phyloP scores from a whole-genome alignment of 2,797 vertebrate species.

The Argya squamiceps region DNA sequence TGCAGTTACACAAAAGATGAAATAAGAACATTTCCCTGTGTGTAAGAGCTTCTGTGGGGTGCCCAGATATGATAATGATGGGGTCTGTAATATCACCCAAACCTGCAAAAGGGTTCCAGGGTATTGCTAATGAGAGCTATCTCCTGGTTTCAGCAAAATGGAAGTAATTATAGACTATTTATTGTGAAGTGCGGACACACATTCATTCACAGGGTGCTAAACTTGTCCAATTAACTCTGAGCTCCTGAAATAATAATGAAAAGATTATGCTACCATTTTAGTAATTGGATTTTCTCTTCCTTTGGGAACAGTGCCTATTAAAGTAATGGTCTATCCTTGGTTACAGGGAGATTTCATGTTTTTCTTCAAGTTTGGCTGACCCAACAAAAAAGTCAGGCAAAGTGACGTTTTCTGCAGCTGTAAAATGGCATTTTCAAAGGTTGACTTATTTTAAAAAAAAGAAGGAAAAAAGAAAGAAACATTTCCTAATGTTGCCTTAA shows the following conservation, averaged over 20 bases:
- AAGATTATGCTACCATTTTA: background rate
- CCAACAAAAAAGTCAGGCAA: background rate
- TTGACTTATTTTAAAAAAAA: background rate
- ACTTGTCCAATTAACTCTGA: constrained; percentile 27
- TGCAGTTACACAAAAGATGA: background rate
- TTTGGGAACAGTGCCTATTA: background rate
- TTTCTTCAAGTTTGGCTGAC: background rate
- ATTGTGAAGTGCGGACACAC: background rate
- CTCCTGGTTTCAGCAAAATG: background rate
- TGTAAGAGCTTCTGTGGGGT: background rate
- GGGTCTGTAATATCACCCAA: background rate
- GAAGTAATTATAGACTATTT: background rate
- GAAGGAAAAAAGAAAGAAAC: background rate
- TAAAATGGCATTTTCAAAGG: background rate
- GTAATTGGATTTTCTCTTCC: constrained; percentile 24
- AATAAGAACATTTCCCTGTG: background rate
- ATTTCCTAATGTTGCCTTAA: background rate
- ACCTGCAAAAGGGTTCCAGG: background rate
- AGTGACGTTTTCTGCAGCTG: background rate
- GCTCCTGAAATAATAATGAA: constrained; percentile 29
- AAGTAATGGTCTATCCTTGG: background rate
- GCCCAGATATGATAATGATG: background rate
- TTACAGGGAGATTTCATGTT: background rate
- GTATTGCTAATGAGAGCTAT: background rate
- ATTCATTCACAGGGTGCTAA: background rate